These are phyloP conservation scores for Abramis brama DNA, from an alignment of 2,113 vertebrate species.

Conservation along the genomic window DNA sequence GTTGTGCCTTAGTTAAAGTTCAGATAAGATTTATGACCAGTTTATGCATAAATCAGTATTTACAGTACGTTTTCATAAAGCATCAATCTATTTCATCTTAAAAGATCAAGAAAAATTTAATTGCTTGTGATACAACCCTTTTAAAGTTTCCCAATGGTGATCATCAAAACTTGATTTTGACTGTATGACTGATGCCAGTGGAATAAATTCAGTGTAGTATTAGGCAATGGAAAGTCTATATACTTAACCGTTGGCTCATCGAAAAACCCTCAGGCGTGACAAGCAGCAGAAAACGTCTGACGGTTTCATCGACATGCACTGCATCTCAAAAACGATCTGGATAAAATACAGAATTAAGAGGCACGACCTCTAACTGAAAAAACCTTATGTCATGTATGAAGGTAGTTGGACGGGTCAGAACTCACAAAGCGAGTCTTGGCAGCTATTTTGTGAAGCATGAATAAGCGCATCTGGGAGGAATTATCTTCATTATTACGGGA, in stretches of 20 bases:
- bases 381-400: constrained; percentile 44
- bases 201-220: constrained; percentile 11
- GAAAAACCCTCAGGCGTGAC: constrained; percentile 22
- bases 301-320: constrained; percentile 8
- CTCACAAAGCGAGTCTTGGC: constrained; percentile 59
- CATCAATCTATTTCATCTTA: background rate
- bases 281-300: constrained; percentile 27
- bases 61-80: background rate
- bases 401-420: constrained; percentile 30
- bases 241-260: background rate
- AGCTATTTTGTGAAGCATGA: constrained; percentile 58
- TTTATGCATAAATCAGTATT: background rate
- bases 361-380: constrained; percentile 30
- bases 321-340: constrained; percentile 37
- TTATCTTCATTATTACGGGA: constrained; percentile 67
- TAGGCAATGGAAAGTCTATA: constrained; percentile 35
- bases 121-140: constrained; percentile 10
- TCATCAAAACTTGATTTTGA: background rate
- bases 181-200: constrained; percentile 15
- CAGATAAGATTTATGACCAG: background rate
- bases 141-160: background rate
- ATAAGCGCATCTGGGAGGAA: constrained; percentile 68
- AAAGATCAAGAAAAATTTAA: background rate
- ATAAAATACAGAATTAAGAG: constrained; percentile 43
- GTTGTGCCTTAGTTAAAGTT: background rate